phyloP scores from a whole-genome alignment of 1,140 invertebrate genomes.

The Drosophila truncata region DNA sequence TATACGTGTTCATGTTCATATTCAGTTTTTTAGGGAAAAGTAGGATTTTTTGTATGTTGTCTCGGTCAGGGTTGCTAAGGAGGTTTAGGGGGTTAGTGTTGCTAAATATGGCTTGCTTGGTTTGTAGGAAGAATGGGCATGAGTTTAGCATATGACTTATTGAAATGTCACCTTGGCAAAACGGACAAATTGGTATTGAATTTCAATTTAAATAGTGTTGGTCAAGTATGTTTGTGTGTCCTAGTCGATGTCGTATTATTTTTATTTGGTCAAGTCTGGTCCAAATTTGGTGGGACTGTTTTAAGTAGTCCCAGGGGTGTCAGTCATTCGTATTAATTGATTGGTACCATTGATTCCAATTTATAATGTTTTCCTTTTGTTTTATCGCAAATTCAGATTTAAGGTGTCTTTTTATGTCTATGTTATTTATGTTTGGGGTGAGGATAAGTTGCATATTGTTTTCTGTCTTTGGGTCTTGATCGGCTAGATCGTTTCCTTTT shows the following conservation, averaged over 20 bases:
- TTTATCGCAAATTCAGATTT: too few relatives aligned
- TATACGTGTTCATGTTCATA: too few relatives aligned
- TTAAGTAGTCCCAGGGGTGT: too few relatives aligned
- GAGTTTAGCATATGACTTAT: constrained; percentile 3
- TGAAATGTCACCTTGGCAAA: constrained; percentile 2
- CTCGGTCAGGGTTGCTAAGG: constrained; percentile 1
- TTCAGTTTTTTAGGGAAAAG: neutral
- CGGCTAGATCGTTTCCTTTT: constrained; percentile 16
- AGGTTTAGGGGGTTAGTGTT: neutral
- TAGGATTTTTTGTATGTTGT: neutral
- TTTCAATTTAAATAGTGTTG: neutral
- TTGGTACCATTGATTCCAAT: neutral
- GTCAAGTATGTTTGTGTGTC: constrained; percentile 8
- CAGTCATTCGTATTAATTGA: neutral
- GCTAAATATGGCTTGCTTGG: constrained; percentile 1
- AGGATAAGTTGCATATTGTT: too few relatives aligned
- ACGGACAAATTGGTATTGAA: constrained; percentile 1
- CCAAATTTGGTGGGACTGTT: too few relatives aligned
- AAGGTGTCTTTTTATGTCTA: too few relatives aligned
- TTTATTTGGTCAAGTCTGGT: too few relatives aligned
- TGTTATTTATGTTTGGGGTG: constrained; percentile 8
- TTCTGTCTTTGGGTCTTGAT: constrained; percentile 12
- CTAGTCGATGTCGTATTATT: neutral
- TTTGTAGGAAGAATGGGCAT: constrained; percentile 4
- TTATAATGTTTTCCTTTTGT: too few relatives aligned